phyloP scores from a whole-genome alignment of 64 coral and sea anemone species.

The Dendronephthya gigantea region DNA sequence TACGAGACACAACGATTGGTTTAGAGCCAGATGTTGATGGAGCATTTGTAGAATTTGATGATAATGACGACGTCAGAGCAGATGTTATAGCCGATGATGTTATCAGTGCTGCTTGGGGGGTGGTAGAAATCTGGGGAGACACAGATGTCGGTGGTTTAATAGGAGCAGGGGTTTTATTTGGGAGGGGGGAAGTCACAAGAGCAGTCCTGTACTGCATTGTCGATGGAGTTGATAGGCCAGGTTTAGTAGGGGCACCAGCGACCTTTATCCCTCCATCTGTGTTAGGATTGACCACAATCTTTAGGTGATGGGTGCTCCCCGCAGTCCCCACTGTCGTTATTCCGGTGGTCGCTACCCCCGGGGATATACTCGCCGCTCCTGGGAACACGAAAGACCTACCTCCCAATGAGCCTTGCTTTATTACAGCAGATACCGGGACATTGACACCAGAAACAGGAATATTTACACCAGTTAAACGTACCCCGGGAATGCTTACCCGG shows the following conservation, averaged over 20 bases:
- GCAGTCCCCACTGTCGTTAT: not conserved
- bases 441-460: conserved; percentile 13
- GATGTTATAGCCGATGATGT: not conserved
- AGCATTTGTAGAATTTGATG: not conserved
- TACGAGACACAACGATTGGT: not conserved
- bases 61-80: not conserved
- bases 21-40: not conserved
- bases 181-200: not conserved
- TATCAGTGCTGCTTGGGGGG: not conserved
- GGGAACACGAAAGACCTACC: not conserved
- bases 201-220: not conserved
- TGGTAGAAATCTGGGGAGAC: not conserved
- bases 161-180: not conserved
- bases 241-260: not conserved
- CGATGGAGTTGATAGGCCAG: not conserved
- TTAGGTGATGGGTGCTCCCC: not conserved
- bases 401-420: not conserved
- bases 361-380: not conserved
- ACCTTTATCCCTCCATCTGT: not conserved
- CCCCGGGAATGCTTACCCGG: not conserved
- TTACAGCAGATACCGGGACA: conserved; percentile 11
- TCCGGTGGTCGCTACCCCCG: not conserved
- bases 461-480: not conserved
- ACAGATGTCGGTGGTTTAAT: not conserved
- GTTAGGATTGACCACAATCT: not conserved